Percentiles rank a stretch among this genome's conserved stretches.
Evolutionary conservation across 2,888 invertebrate species (phyloP).

Genomic region (Xestia xanthographa): DNA sequence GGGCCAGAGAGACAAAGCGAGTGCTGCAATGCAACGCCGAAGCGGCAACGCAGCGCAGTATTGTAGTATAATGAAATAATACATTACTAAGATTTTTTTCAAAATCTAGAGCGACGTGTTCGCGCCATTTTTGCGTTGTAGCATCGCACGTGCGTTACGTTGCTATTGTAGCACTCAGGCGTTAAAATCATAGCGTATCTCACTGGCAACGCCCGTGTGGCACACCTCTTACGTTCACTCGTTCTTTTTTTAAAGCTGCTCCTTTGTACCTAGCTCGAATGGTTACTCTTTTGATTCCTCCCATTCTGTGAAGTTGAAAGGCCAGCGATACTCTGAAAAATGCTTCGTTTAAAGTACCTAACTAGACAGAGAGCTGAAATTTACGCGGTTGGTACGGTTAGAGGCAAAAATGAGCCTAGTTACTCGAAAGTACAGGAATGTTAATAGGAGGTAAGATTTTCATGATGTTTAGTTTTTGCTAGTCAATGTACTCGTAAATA

Average conservation of each 20-base stretch:
- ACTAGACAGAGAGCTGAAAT: background rate
- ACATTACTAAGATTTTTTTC: too few relatives aligned
- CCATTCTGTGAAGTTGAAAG: constrained; percentile 28
- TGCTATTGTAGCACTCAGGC: background rate
- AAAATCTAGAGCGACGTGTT: too few relatives aligned
- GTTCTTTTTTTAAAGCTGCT: constrained; percentile 32
- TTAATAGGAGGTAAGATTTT: too few relatives aligned
- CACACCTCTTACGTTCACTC: constrained; percentile 11
- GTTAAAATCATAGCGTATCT: background rate
- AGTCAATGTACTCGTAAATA: too few relatives aligned
- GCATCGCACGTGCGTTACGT: too few relatives aligned
- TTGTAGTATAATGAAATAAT: too few relatives aligned
- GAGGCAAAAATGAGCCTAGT: background rate
- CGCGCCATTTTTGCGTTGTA: too few relatives aligned
- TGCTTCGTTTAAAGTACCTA: constrained; percentile 3
- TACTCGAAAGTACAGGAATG: background rate
- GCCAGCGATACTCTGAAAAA: constrained; percentile 30
- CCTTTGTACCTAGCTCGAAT: constrained; percentile 28
- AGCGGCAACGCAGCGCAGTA: too few relatives aligned
- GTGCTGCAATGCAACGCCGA: too few relatives aligned
- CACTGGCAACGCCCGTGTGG: background rate
- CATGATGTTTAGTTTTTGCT: background rate
- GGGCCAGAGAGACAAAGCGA: too few relatives aligned
- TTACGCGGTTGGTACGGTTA: background rate
- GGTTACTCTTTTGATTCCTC: constrained; percentile 44